A percentile compares a stretch with the other conserved stretches of the same genome.
phyloP scores from a whole-genome alignment of 2,113 vertebrate species.

The Laticauda colubrina region DNA sequence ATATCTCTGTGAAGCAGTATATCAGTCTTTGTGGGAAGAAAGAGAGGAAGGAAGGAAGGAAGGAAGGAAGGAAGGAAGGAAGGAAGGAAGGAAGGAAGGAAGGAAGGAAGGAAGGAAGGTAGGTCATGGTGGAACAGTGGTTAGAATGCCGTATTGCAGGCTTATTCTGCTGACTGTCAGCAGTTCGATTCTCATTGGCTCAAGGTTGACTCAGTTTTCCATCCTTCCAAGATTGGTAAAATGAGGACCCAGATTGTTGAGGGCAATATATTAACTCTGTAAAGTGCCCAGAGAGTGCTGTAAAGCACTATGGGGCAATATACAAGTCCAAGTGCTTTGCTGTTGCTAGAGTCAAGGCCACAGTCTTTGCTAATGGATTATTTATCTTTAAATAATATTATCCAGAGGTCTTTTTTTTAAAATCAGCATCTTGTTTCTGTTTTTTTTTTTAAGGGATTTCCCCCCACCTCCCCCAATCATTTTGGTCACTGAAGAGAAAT shows the following conservation, averaged over 20 bases:
- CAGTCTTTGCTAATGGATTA: slow-evolving; percentile 51
- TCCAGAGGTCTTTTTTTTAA: slow-evolving; percentile 9
- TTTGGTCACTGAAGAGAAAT: slow-evolving; percentile 68
- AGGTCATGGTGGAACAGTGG: too few species aligned
- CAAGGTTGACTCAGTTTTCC: neutral
- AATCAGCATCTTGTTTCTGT: slow-evolving; percentile 62
- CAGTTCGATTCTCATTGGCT: too few species aligned
- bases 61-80: too few species aligned
- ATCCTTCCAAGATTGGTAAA: neutral
- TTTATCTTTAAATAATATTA: slow-evolving; percentile 59
- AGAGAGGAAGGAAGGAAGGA: too few species aligned
- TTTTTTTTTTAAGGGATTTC: neutral
- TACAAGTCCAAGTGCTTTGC: neutral
- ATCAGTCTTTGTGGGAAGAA: too few species aligned
- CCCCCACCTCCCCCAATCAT: slow-evolving; percentile 39
- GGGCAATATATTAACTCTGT: neutral
- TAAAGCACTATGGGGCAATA: neutral
- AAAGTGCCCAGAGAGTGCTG: neutral
- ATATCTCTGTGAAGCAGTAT: too few species aligned
- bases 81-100: too few species aligned
- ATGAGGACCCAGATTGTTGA: neutral
- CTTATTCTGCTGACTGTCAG: too few species aligned
- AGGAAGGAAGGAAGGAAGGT: too few species aligned
- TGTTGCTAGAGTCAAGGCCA: slow-evolving; percentile 35
- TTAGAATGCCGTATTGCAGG: too few species aligned